Evolutionary conservation across 2,888 invertebrate species (phyloP).

Genomic region (Erynnis tages): DNA sequence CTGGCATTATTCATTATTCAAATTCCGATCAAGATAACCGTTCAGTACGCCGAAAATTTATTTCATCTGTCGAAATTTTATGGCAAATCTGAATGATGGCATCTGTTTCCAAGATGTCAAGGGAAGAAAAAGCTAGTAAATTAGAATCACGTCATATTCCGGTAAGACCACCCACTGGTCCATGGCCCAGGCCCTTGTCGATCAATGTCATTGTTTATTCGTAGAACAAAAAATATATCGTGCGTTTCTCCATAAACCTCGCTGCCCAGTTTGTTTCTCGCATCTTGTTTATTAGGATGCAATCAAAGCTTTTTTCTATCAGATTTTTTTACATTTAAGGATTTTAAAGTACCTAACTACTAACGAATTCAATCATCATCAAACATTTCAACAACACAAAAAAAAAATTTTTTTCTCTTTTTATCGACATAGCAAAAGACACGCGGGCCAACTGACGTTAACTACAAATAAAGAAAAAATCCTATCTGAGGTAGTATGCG

Average conservation of each 20-base stretch:
- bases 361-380: no score
- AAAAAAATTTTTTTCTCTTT: no score
- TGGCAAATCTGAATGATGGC: slow-evolving; percentile 31
- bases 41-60: slow-evolving; percentile 17
- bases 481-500: no score
- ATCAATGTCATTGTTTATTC: slow-evolving; percentile 60
- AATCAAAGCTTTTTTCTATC: background rate
- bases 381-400: no score
- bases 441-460: no score
- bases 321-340: background rate
- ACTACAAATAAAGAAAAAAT: no score
- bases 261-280: slow-evolving; percentile 24
- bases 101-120: slow-evolving; percentile 32
- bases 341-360: no score
- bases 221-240: slow-evolving; percentile 47
- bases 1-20: slow-evolving; percentile 9
- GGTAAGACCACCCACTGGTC: slow-evolving; percentile 44
- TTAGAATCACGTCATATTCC: slow-evolving; percentile 39
- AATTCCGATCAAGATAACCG: slow-evolving; percentile 18
- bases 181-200: slow-evolving; percentile 46
- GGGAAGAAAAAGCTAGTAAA: slow-evolving; percentile 35
- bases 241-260: slow-evolving; percentile 42
- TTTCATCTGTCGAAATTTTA: slow-evolving; percentile 30
- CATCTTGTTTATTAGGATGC: slow-evolving; percentile 3
- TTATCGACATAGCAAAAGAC: no score